Percentiles rank a stretch among this genome's conserved stretches.
Evolutionary conservation across 2,113 vertebrate genomes (phyloP).

Genomic region (Cephalophus harveyi): DNA sequence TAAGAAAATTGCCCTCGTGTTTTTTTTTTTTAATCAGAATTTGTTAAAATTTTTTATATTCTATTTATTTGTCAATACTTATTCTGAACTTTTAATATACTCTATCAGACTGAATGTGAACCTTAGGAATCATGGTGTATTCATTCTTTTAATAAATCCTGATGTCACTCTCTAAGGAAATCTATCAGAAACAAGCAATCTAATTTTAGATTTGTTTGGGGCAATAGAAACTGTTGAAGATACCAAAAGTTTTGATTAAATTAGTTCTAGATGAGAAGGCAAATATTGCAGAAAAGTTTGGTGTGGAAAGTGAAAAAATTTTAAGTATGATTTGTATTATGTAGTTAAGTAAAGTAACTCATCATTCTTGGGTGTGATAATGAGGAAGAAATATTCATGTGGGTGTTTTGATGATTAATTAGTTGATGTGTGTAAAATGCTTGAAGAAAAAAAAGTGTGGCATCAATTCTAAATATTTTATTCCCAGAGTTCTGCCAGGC

Average conservation of each 20-base stretch:
- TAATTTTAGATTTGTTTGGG: conserved; percentile 36
- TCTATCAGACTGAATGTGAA: conserved; percentile 7
- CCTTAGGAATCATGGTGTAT: not conserved
- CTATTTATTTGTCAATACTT: not conserved
- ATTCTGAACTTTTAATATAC: conserved; percentile 31
- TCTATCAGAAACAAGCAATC: conserved; percentile 16
- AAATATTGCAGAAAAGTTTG: conserved; percentile 35
- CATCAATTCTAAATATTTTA: conserved; percentile 64
- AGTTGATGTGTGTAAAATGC: conserved; percentile 63
- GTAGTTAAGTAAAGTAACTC: conserved; percentile 40
- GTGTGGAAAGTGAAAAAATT: not conserved
- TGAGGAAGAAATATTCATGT: conserved; percentile 64
- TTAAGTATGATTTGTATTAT: conserved; percentile 40
- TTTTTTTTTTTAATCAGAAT: not conserved
- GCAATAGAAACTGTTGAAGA: conserved; percentile 29
- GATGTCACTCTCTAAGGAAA: conserved; percentile 27
- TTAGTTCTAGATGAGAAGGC: conserved; percentile 45
- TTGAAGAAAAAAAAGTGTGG: conserved; percentile 41
- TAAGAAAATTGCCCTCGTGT: not conserved
- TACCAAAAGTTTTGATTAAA: conserved; percentile 33
- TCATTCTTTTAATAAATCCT: conserved; percentile 29
- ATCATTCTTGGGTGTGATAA: conserved; percentile 49
- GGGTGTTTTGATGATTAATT: conserved; percentile 70
- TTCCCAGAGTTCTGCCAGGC: conserved; percentile 57
- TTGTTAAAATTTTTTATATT: conserved; percentile 2